Base-by-base conservation (phyloP, 1,140 invertebrate species). In the Drosophila neocordata region DNA sequence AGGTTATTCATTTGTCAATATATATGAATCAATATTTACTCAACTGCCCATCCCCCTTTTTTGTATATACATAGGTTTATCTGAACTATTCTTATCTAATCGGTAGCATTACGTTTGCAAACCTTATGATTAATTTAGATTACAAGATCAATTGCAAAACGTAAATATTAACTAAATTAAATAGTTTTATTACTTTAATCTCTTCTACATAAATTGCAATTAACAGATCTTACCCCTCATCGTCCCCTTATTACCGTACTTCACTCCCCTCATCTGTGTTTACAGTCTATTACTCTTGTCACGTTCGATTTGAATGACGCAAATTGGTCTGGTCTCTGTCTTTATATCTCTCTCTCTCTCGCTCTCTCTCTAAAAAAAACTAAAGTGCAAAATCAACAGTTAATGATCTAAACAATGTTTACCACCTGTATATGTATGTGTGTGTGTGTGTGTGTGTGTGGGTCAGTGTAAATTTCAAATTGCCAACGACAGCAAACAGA, bases 231-330 rank as follows among this genome's bases (percentile, higher is more conserved):
- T 55, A 20, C 27, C 13, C n/a, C 62, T 31, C 56, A 22, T 41
- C 52, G n/a, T 7, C 6, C 22, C 61, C 13, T 15, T 22, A 2
- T 15, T 41, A 8, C 5, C 11, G 12, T 15, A 34, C 38, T 41
- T 57, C 63, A 65, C 51, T n/a, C 18, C 3, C 38, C 41, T 22
- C 38, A 24, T 13, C 27, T 5, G 27, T 1, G 27, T 31, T 31
- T 31, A 31, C 27, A 4, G 20, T n/a, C 4, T 13, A 12, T 8
- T 22, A 35, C 44, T 38, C 70, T 31, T 53, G 44, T 70, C 65
- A 84, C 80, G 76, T 72, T 84, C 80, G 81, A 84, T 68, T 79
- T 68, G 81, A 84, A 84, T 84, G 81, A 84, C 81, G 81, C 73
- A 84, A 63, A 79, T 71, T 68, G 64, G 44, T 20, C 4, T 53